phyloP scores from a whole-genome alignment of 1,140 invertebrate species.

The Battus philenor region DNA sequence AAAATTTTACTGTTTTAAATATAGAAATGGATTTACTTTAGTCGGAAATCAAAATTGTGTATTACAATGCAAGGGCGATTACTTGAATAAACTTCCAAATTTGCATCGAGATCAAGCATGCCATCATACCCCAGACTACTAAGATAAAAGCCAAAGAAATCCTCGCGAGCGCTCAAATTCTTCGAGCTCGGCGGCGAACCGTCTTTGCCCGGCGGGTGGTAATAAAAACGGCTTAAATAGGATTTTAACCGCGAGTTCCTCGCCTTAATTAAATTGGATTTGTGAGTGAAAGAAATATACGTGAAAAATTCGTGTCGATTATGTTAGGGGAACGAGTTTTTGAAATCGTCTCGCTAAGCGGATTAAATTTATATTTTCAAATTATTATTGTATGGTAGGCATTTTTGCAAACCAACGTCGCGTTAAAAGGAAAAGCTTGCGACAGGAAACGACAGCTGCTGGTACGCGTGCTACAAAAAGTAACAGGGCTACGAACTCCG shows the following conservation, averaged over 20 bases:
- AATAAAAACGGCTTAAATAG: constrained; percentile 76
- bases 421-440: constrained; percentile 32
- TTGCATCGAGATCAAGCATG: constrained; percentile 63
- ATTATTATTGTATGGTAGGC: constrained; percentile 33
- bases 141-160: constrained; percentile 67
- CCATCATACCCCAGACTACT: constrained; percentile 50
- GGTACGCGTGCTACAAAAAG: constrained; percentile 27
- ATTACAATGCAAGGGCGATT: too few species aligned
- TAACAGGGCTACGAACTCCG: constrained; percentile 21
- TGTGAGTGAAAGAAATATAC: constrained; percentile 72
- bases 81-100: constrained; percentile 45
- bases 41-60: too few species aligned
- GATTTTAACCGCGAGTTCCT: constrained; percentile 74
- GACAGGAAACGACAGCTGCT: constrained; percentile 57
- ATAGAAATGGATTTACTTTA: too few species aligned
- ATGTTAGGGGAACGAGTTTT: constrained; percentile 55
- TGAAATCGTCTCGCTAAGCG: constrained; percentile 51
- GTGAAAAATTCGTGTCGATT: constrained; percentile 72
- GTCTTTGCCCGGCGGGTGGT: constrained; percentile 69
- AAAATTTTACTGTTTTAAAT: too few species aligned
- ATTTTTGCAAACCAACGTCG: constrained; percentile 24
- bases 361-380: constrained; percentile 47
- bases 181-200: constrained; percentile 62
- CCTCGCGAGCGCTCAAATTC: constrained; percentile 65
- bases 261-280: constrained; percentile 76